A percentile compares a stretch with the other conserved stretches of the same genome.
phyloP scores from a whole-genome alignment of 2,113 vertebrate species.

The Sylvilagus bachmani region DNA sequence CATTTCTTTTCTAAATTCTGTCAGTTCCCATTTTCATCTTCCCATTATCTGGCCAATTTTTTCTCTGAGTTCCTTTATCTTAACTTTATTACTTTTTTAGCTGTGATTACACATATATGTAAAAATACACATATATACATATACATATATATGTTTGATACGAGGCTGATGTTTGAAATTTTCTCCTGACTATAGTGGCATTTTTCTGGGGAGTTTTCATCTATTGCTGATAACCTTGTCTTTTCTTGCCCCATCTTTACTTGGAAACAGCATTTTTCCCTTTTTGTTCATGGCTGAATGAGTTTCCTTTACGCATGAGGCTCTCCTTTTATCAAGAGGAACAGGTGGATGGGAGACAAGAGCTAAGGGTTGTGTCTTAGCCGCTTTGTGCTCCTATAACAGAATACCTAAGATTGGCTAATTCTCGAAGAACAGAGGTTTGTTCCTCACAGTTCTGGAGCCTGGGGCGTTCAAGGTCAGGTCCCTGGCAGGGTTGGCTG shows the following conservation, averaged over 20 bases:
- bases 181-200: neutral
- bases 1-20: neutral
- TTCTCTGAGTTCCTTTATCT: slow-evolving; percentile 44
- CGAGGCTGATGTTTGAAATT: neutral
- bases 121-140: neutral
- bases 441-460: no score
- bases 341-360: neutral
- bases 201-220: slow-evolving; percentile 15
- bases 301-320: neutral
- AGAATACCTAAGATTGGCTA: neutral
- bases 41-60: neutral
- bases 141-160: no score
- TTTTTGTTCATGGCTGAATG: neutral
- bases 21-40: neutral
- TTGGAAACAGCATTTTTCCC: neutral
- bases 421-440: no score
- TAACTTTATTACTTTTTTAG: neutral
- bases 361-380: neutral
- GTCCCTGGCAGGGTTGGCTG: neutral
- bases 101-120: neutral
- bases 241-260: neutral
- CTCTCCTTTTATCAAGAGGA: neutral
- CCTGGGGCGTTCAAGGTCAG: no score
- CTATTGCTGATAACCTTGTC: neutral
- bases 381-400: neutral